Base-by-base conservation (phyloP, 2,888 invertebrate genomes). In the Sylvicola cinctus region DNA sequence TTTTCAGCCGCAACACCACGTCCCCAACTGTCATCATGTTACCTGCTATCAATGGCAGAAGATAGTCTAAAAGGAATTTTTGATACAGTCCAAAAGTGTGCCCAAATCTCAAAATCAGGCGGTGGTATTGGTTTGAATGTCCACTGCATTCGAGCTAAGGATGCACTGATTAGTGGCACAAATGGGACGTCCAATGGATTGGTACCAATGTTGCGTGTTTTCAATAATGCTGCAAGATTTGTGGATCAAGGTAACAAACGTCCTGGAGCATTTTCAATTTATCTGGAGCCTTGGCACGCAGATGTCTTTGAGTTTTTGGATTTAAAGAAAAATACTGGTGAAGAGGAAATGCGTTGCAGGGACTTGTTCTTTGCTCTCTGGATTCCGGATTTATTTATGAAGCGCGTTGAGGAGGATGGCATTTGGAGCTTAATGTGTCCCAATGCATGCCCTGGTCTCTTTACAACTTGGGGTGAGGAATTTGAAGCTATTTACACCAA, bases 351-450 rank as follows among this genome's bases (percentile, higher is more conserved):
- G 16, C 65, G 91, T 34, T 90, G 91, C 1, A 65, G 93, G 36
- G 91, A 93, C 56, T 61, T 95, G 32, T 93, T 93, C 57, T 90
- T 85, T 53, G 93, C 80, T 2, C 55, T 95, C 28, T 95, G 95
- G 91, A 81, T 93, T 44, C 88, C 91, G 1, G 93, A 95, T 61
- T 62, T 95, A 41, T 95, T 95, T 53, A 95, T 95, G 93, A 69
- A 76, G 54, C 67, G 93, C 36, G 81, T 84, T 1, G 75, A 84
- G 52, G 61, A 62, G 2, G 69, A 88, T 55, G 72, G 61, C 40
- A 62, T 66, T 29, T 95, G 93, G 93, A 78, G 80, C 39, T 61
- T 95, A 13, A 91, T 95, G 91, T 93, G 91, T 50, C 93, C 93
- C 1, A 72, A 80, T 51, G 74, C 83, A 49, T 75, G 75, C 44